A percentile compares a stretch with the other conserved stretches of the same genome.
phyloP scores from a whole-genome alignment of 2,113 vertebrate species.

The Pantherophis guttatus region DNA sequence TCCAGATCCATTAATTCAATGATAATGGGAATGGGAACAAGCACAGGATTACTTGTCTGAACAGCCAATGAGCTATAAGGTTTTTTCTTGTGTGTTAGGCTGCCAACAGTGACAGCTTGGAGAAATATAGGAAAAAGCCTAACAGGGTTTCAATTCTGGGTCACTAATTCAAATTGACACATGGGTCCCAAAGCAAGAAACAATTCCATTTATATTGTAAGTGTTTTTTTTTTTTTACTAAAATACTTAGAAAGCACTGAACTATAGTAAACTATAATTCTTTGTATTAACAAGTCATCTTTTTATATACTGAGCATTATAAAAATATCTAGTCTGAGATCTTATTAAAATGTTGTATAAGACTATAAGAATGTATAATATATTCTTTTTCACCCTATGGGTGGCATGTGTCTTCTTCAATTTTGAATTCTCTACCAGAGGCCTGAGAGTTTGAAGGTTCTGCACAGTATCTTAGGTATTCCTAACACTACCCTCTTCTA shows the following conservation, averaged over 20 bases:
- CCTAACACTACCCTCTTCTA: neutral
- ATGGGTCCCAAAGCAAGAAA: conserved; percentile 4
- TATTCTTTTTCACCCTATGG: neutral
- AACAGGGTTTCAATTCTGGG: conserved; percentile 14
- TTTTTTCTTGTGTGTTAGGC: neutral
- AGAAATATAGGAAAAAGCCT: neutral
- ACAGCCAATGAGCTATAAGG: neutral
- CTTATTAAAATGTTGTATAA: neutral
- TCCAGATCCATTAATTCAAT: neutral
- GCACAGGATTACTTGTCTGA: conserved; percentile 1
- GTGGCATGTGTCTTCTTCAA: neutral
- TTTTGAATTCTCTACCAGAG: neutral
- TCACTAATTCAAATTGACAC: conserved; percentile 17
- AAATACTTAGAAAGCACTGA: conserved; percentile 1
- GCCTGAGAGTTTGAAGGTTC: neutral
- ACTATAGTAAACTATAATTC: neutral
- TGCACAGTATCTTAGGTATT: neutral
- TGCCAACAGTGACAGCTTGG: conserved; percentile 14
- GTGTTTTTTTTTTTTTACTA: neutral
- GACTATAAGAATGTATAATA: neutral
- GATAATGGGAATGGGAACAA: neutral
- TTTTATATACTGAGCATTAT: neutral
- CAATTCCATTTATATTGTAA: neutral
- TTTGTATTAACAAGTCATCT: neutral
- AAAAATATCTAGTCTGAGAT: neutral